Evolutionary conservation across 23 tunicate species (phyloP), one percentile per base, ranked within the genome.

Genomic region (Halocynthia roretzi): DNA sequence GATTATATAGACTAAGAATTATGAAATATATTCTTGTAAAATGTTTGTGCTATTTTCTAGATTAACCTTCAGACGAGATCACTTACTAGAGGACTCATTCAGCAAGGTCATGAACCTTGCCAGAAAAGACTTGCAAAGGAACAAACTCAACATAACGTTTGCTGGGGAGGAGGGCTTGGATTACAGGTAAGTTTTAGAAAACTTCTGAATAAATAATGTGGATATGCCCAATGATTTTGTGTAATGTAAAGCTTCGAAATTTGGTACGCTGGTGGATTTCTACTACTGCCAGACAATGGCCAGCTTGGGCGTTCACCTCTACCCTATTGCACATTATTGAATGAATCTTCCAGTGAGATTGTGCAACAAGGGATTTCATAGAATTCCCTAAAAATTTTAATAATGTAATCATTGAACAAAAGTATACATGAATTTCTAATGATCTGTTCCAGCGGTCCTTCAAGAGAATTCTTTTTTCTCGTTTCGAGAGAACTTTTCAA

Each of bases 401-500:
- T 2, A n/a, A n/a, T 60, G 2, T 60, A 15, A 60, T 60, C 2
- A 60, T 60, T 1, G 2, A 60, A 15, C 14, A 57, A 14, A 57
- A 57, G 11, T 57, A 11, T 57, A 11, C 17, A 60, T n/a, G 72
- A n/a, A n/a, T 12, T 15, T 49, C 14, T 11, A 72, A 14, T 72
- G 14, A 2, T 80, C 8, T 20, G 6, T 70, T 69, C 6, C 75
- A 87, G 95, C 71, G 99, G 99, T 44, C 99, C 99, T 5, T 94
- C 99, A 11, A 87, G 99, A 7, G 99, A 94, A 60, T 94, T 94
- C 62, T 94, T 94, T 84, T 94, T 87, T 62, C 91, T 94, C 8
- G 82, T 94, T 0, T 87, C 95, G 0, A 82, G 90, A 22, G 87
- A 94, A 74, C 73, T 94, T 14, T 94, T 94, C 96, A 94, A 94